These are phyloP conservation scores for Acanthosepion esculentum DNA, from an alignment of 2,888 invertebrate genomes.

Conservation along the genomic window DNA sequence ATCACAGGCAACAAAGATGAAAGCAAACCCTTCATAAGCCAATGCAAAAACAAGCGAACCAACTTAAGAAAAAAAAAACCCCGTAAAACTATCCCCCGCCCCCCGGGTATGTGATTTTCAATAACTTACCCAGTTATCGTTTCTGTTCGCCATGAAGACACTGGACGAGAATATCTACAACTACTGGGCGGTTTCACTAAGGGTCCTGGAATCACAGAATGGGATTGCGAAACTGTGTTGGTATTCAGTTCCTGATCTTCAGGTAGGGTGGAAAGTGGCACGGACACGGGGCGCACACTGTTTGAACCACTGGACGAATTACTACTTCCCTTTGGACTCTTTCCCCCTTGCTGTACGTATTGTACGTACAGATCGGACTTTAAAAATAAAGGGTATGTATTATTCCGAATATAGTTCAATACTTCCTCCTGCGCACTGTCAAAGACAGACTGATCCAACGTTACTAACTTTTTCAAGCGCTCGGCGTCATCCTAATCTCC, in stretches of 20 bases:
- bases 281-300: constrained; percentile 69
- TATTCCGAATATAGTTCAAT: constrained; percentile 87
- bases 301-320: constrained; percentile 69
- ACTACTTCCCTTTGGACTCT: constrained; percentile 71
- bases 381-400: constrained; percentile 93
- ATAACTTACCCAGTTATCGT: constrained; percentile 57
- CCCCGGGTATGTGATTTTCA: neutral
- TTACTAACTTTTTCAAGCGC: constrained; percentile 65
- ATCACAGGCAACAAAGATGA: too few relatives aligned
- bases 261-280: constrained; percentile 84
- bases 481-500: constrained; percentile 82
- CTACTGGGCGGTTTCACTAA: constrained; percentile 47
- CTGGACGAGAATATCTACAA: constrained; percentile 38
- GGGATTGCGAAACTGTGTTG: constrained; percentile 43
- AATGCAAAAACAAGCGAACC: too few relatives aligned
- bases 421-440: constrained; percentile 88
- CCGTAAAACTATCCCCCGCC: too few relatives aligned
- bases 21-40: too few relatives aligned
- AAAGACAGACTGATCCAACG: constrained; percentile 86
- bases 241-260: constrained; percentile 85
- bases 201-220: constrained; percentile 45
- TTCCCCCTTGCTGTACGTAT: constrained; percentile 72
- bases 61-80: too few relatives aligned
- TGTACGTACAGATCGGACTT: constrained; percentile 91
- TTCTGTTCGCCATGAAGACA: constrained; percentile 54